Base-by-base conservation (phyloP, 2,797 vertebrate species). In the Anguilla megastoma region DNA sequence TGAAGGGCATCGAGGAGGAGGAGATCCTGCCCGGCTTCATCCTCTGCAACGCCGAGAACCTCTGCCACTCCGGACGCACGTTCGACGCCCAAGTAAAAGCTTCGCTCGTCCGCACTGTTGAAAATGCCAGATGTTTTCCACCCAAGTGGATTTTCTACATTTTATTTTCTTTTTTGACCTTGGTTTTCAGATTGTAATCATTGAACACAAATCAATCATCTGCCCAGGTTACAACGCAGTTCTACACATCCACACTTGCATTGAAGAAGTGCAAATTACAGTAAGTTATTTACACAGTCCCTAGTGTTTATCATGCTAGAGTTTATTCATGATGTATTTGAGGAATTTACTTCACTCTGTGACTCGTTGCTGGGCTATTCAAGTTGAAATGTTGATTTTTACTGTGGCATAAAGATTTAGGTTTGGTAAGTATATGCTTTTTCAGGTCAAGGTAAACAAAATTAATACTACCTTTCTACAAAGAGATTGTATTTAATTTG, bases 141-240 rank as follows among this genome's bases (percentile, higher is more conserved):
- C 41, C 41, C 41, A 45, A 0, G 41, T 63, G 58, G 85, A 4
- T 89, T 88, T 71, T 79, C 85, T 84, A 82, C 54, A 50, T 6
- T 66, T 36, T 52, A 18, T 41, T 74, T 41, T 58, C 8, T 74
- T 85, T 18, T 74, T 27, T 69, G 45, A 80, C 18, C 45, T 63
- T 27, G 24, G 45, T 85, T 96, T 95, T 89, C 95, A 99, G 98
- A 99, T 99, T 91, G 98, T 99, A 93, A 99, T 99, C 94, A 99
- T 99, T 92, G 98, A 99, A 96, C 98, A 99, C 97, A 99, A 99
- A 94, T 99, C 99, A 91, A 99, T 99, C 95, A 99, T 99, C 93
- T 99, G 99, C 94, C 99, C 98, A 71, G 98, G 99, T 93, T 99
- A 99, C 93, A 99, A 99, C 90, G 99, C 98, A 89, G 98, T 99